Evolutionary conservation across 2,888 invertebrate genomes (phyloP), one percentile per base, ranked within the genome.

Genomic region (Drosophila fungiperda): DNA sequence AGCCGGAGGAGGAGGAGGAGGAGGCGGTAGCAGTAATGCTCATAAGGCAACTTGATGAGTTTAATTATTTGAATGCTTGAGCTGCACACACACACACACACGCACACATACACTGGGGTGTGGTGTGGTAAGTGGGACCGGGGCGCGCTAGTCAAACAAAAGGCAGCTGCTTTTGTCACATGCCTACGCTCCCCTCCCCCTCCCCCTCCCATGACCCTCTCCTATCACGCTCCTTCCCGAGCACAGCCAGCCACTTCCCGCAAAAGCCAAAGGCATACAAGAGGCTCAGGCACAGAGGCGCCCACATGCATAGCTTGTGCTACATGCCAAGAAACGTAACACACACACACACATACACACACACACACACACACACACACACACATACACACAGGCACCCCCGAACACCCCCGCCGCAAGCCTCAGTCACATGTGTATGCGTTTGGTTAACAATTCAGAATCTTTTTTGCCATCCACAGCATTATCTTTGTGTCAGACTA

Each of bases 61-160:
- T 92, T 91, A 91, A 92, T 92, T 92, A 92, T 90, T 92, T 91
- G 86, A 82, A 82, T 89, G 87, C 89, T 75, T 85, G 76, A 78
- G 80, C 83, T 73, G 29, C 29, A 29, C 66, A 70, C 78, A 76
- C 73, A 87, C 63, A 68, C 68, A 67, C 49, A 74, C 50, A 48
- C 53, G 50, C 38, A 64, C 36, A 61, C 26, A 60, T 55, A 50
- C 57, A 61, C 35, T 54, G 8, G 26, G 12, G 20, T 45, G 45
- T 36, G 53, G 48, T 23, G 45, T 20, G 45, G 45, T 20, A 45
- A 45, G 52, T 54, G 53, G 54, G 68, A 73, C 76, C 87, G 86
- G 89, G 82, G 75, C 87, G 72, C 73, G 73, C 71, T 80, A 82
- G 65, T 80, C 72, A 89, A 86, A 89, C 85, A 86, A 86, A 85